Conservation (phyloP, 2,113 vertebrate genomes). For the Zapornia atra region DNA sequence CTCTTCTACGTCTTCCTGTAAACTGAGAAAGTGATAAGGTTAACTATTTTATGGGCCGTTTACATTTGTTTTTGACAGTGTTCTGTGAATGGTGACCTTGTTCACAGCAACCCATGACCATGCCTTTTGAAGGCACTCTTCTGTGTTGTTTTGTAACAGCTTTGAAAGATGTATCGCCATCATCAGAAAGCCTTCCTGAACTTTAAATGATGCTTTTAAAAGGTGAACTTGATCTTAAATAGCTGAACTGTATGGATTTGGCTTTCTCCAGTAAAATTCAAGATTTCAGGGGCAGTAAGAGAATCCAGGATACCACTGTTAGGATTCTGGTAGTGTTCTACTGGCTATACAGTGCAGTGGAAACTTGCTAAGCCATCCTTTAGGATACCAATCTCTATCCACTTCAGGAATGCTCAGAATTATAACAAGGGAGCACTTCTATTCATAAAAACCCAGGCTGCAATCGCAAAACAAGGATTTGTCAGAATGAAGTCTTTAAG, state of each 20-base stretch:
- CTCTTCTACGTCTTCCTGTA: background rate
- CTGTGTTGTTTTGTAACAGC: background rate
- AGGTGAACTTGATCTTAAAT: background rate
- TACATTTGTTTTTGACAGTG: background rate
- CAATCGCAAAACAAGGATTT: conserved; percentile 24
- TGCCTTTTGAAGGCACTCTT: background rate
- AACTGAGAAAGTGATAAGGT: background rate
- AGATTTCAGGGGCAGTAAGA: background rate
- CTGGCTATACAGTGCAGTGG: background rate
- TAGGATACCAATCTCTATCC: background rate
- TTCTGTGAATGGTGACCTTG: background rate
- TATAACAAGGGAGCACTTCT: background rate
- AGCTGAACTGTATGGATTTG: background rate
- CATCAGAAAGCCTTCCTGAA: background rate
- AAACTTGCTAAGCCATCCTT: background rate
- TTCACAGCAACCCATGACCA: background rate
- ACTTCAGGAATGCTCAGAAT: conserved; percentile 21
- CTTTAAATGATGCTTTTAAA: background rate
- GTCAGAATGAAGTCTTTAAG: conserved; percentile 15
- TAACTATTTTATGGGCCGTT: background rate
- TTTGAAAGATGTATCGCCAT: background rate
- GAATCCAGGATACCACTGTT: background rate
- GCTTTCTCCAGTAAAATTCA: background rate
- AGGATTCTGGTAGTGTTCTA: background rate
- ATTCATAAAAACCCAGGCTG: conserved; percentile 21